Conservation (phyloP, 2,888 invertebrate species). For the Leptinotarsa peninsularis region DNA sequence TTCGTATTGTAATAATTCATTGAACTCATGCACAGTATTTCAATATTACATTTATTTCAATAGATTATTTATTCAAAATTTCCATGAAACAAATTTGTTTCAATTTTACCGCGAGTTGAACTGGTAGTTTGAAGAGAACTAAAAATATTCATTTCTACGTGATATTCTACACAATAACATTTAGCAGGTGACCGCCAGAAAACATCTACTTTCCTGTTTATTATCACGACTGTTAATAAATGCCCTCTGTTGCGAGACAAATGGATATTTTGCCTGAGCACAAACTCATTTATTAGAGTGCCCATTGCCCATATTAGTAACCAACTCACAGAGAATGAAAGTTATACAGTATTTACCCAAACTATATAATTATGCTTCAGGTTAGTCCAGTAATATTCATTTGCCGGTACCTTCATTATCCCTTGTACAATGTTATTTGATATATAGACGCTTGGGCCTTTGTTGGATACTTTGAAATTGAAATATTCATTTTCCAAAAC, state of each 20-base stretch:
- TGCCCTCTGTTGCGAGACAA: neutral
- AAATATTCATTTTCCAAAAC: no score
- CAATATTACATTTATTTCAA: no score
- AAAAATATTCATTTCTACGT: no score
- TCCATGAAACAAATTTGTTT: no score
- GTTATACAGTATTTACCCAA: neutral
- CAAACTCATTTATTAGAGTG: conserved; percentile 2
- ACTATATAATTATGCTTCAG: conserved; percentile 2
- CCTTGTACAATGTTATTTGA: neutral
- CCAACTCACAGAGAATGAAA: neutral
- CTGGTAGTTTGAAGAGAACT: no score
- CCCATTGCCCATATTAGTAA: neutral
- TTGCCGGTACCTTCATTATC: neutral
- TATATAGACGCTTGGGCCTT: neutral
- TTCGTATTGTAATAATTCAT: no score
- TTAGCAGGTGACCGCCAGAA: neutral
- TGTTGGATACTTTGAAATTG: no score
- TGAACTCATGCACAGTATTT: no score
- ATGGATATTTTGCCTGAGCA: neutral
- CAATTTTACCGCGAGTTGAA: no score
- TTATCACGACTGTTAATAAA: neutral
- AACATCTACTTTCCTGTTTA: neutral
- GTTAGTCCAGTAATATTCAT: neutral
- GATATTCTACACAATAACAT: no score
- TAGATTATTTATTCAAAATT: no score